Percentiles rank a stretch among this genome's conserved stretches.
Conservation (phyloP, 1,140 invertebrate species). For the Planococcus citri region DNA sequence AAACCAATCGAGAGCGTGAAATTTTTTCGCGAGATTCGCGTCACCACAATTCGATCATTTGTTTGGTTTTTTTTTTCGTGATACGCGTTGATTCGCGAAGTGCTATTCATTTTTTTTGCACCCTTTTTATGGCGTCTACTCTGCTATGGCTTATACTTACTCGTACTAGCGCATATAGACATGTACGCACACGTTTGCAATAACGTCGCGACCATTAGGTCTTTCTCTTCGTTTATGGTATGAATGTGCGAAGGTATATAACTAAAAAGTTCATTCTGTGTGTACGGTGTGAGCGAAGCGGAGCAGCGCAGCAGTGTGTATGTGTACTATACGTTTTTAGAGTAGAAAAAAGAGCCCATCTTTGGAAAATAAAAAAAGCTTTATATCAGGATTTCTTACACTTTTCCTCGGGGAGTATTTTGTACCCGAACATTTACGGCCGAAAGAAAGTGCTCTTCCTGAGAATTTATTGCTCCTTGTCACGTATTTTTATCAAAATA, state of each 20-base stretch:
- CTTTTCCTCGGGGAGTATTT: neutral
- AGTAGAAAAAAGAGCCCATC: conserved; percentile 1
- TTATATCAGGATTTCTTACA: conserved; percentile 7
- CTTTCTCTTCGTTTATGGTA: too few relatives aligned
- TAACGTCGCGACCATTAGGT: neutral
- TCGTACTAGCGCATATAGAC: too few relatives aligned
- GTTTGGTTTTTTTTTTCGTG: neutral
- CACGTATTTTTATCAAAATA: conserved; percentile 8
- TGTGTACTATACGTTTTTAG: neutral
- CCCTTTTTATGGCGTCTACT: neutral
- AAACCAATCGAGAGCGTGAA: neutral
- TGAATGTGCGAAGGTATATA: too few relatives aligned
- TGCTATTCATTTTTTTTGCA: neutral
- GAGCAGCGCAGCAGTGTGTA: too few relatives aligned
- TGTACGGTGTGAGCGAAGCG: neutral
- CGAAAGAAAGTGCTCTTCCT: neutral
- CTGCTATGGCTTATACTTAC: neutral
- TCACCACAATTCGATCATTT: neutral
- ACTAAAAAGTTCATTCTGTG: neutral
- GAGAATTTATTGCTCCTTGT: neutral
- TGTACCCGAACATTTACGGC: neutral
- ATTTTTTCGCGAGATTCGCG: neutral
- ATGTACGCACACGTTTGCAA: too few relatives aligned
- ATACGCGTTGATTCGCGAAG: neutral
- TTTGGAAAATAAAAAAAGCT: conserved; percentile 8